Conservation (phyloP, 2,797 vertebrate genomes). For the Sternotherus odoratus region DNA sequence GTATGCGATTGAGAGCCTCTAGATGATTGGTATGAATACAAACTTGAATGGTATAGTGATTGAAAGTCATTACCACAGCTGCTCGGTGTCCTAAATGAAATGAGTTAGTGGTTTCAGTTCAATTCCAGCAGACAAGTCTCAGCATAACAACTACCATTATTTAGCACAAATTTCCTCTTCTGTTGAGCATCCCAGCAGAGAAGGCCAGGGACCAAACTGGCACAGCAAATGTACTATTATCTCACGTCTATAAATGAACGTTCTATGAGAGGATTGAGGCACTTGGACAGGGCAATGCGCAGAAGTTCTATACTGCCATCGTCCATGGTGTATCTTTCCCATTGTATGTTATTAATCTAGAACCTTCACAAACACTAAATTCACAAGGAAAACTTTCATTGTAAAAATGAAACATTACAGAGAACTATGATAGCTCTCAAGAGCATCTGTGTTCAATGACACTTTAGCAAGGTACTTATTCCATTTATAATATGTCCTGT, state of each 20-base stretch:
- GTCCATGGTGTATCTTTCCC: not conserved
- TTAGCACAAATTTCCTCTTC: not conserved
- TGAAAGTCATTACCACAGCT: not conserved
- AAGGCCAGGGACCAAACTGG: not conserved
- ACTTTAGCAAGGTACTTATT: not conserved
- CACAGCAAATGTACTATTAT: not conserved
- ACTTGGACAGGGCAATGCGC: not conserved
- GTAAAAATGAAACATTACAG: not conserved
- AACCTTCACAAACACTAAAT: not conserved
- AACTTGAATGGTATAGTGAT: accelerated
- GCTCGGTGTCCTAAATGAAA: not conserved
- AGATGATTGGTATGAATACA: not conserved
- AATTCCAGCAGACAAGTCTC: not conserved
- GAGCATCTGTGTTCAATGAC: not conserved
- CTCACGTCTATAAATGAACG: not conserved
- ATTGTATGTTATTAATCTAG: not conserved
- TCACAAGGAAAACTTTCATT: not conserved
- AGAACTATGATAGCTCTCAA: not conserved
- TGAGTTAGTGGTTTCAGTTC: not conserved
- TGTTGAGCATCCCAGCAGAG: not conserved
- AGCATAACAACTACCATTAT: accelerated
- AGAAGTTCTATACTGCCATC: not conserved
- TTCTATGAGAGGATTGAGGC: accelerated
- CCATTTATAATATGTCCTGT: not conserved
- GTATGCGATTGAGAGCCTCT: not conserved